These are phyloP conservation scores for Petrocephalus microphthalmus DNA, from an alignment of 2,113 vertebrate genomes.

Conservation along the genomic window DNA sequence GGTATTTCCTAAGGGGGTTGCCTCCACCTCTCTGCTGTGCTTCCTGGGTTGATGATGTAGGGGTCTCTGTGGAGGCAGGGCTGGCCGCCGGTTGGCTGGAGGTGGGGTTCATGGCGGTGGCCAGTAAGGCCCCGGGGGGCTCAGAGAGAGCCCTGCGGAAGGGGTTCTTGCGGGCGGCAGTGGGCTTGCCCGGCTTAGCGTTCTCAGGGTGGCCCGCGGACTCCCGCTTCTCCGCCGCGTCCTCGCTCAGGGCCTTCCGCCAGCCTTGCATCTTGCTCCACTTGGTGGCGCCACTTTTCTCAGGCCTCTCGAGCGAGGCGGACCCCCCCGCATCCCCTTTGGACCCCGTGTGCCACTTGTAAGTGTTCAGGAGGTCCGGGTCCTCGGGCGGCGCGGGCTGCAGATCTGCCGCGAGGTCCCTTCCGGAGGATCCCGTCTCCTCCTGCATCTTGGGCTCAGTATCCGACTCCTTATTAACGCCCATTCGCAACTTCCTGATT, in stretches of 20 bases:
- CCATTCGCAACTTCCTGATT: conserved; percentile 43
- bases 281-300: conserved; percentile 53
- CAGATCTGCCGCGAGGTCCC: conserved; percentile 32
- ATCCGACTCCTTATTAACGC: conserved; percentile 51
- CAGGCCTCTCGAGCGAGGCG: conserved; percentile 37
- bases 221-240: conserved; percentile 40
- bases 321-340: conserved; percentile 35
- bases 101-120: conserved; percentile 28
- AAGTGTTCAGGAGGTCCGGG: conserved; percentile 50
- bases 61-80: conserved; percentile 31
- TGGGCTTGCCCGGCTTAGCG: conserved; percentile 31
- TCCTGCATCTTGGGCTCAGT: conserved; percentile 37
- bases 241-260: conserved; percentile 69
- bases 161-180: conserved; percentile 57
- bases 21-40: conserved; percentile 49
- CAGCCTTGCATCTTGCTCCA: conserved; percentile 71
- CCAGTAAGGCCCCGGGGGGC: conserved; percentile 55
- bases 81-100: conserved; percentile 27
- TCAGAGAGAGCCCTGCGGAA: conserved; percentile 76
- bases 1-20: conserved; percentile 62
- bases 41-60: conserved; percentile 40
- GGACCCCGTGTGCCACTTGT: conserved; percentile 64
- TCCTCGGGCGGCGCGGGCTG: conserved; percentile 35
- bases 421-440: conserved; percentile 40
- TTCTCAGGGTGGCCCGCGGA: conserved; percentile 7